Evolutionary conservation across 2,888 invertebrate genomes (phyloP), one percentile per base, ranked within the genome.

Genomic region (Pteria penguin): DNA sequence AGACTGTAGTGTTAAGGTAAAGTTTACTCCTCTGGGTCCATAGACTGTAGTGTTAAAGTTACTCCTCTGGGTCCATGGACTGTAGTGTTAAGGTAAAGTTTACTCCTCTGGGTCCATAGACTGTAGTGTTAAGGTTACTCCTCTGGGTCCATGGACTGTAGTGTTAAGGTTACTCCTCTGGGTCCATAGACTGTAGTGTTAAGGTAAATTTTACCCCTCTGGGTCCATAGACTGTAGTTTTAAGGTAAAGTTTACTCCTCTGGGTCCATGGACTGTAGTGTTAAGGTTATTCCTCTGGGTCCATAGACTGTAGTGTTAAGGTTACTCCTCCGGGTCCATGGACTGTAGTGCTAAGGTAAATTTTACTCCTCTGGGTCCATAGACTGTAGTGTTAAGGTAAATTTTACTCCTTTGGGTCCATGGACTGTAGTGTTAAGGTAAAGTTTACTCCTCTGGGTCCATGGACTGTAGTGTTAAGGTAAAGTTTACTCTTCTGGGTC

Each of bases 61-160:
- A 98, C 76, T 96, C 97, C 8, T 98, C 98, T 8, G 98, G 98
- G 4, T 97, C 98, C 84, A 94, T 96, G 89, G 99, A 99, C 91
- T 96, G 96, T 81, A 95, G 95, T 84, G 96, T 97, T 68, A 97
- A 96, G 93, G 94, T 94, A 84, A 78, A 81, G 45, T 11, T 36
- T 36, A 36, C 14, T 11, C 45, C 5, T 36, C 45, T 11, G 45
- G 45, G 5, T 36, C 45, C 14, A 36, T 36, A 14, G 45, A 36
- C 14, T 36, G 45, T 36, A 36, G 14, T 14, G 45, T 36, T 14
- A 36, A 36, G 45, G 14, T 36, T 36, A 36, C 14, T 11, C 45
- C 5, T 36, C 45, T 11, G 45, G 45, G 5, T 36, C 45, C 14
- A 36, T 36, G 45, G 45, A 36, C 14, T 36, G 45, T 36, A 36